These are phyloP conservation scores for Colaptes auratus DNA, from an alignment of 2,113 vertebrate species.

Conservation along the genomic window DNA sequence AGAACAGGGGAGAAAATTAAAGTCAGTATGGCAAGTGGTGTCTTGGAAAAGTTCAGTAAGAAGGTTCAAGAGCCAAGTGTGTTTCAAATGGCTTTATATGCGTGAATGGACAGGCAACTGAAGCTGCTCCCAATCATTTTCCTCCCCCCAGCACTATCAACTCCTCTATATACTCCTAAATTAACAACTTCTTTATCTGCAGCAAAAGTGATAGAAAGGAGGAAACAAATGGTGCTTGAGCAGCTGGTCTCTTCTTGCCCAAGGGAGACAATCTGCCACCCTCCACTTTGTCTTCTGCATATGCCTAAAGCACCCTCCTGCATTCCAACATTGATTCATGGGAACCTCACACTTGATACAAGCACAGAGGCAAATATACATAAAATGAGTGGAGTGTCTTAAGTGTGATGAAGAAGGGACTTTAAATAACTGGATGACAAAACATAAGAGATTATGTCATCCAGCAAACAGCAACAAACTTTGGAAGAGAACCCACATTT, in stretches of 20 bases:
- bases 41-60: neutral
- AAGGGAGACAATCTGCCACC: neutral
- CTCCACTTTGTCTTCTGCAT: neutral
- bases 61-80: neutral
- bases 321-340: neutral
- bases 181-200: neutral
- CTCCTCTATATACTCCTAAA: neutral
- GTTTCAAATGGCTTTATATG: neutral
- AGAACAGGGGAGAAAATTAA: rapidly evolving
- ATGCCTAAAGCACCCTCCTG: neutral
- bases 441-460: neutral
- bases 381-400: neutral
- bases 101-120: neutral
- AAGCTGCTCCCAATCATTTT: neutral
- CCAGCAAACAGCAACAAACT: neutral
- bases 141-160: neutral
- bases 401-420: neutral
- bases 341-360: rapidly evolving
- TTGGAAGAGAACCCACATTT: neutral
- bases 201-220: neutral
- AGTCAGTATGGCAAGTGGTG: neutral
- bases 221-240: neutral
- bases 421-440: neutral
- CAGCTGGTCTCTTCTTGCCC: neutral
- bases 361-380: neutral